Conservation (phyloP, 1,140 invertebrate species). For the Aphelinus certus region DNA sequence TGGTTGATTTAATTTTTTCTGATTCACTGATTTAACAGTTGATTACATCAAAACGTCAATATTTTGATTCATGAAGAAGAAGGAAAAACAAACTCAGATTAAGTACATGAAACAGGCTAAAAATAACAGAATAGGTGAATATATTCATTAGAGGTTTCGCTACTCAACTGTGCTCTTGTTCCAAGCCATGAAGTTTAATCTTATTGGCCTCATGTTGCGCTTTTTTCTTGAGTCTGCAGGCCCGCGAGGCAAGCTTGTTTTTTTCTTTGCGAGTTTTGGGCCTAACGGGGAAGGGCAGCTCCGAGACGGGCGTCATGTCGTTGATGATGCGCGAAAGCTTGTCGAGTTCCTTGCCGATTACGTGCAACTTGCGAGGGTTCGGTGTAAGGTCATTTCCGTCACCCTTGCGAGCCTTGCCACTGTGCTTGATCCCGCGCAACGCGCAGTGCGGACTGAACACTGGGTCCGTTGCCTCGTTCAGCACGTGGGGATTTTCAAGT, state of each 20-base stretch:
- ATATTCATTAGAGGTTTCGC: neutral
- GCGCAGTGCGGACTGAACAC: conserved; percentile 92
- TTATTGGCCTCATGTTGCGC: conserved; percentile 95
- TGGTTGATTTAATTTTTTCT: too few species aligned
- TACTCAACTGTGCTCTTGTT: conserved; percentile 88
- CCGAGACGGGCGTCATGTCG: conserved; percentile 94
- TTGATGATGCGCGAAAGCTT: conserved; percentile 91
- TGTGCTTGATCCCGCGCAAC: conserved; percentile 89
- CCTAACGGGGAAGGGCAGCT: conserved; percentile 87
- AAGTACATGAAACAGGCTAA: conserved; percentile 1
- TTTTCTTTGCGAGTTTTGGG: conserved; percentile 96
- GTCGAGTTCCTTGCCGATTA: conserved; percentile 92
- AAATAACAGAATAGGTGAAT: conserved; percentile 21
- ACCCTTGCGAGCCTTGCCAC: conserved; percentile 94
- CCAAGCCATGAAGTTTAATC: conserved; percentile 92
- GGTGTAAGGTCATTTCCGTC: conserved; percentile 98
- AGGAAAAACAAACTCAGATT: conserved; percentile 19
- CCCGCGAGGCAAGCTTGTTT: conserved; percentile 96
- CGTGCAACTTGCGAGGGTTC: conserved; percentile 89
- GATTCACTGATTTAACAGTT: too few species aligned
- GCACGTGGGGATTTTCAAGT: conserved; percentile 90
- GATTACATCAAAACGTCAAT: too few species aligned
- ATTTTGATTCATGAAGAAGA: neutral
- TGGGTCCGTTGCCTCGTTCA: conserved; percentile 90
- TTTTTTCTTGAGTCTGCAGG: conserved; percentile 94